These are phyloP conservation scores for Mionectes macconnelli DNA, from an alignment of 2,113 vertebrate species.

Conservation along the genomic window DNA sequence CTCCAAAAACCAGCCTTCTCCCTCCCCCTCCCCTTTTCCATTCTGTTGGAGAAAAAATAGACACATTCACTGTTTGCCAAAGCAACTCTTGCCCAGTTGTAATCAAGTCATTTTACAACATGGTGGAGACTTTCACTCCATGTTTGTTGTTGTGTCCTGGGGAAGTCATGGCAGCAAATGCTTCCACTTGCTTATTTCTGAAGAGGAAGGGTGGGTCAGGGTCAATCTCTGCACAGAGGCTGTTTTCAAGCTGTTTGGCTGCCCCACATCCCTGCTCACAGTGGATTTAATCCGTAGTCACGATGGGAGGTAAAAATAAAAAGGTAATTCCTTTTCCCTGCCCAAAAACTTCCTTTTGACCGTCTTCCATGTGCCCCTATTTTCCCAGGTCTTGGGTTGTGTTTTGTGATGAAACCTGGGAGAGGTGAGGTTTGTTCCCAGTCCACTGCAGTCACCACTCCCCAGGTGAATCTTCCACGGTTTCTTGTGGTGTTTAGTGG, in stretches of 20 bases:
- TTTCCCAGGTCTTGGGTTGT: background rate
- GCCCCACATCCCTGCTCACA: background rate
- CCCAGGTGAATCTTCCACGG: background rate
- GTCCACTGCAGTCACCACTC: background rate
- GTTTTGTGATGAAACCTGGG: background rate
- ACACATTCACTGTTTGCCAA: slow-evolving; percentile 28
- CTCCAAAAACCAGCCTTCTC: background rate
- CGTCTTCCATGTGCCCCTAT: background rate
- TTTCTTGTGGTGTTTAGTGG: background rate
- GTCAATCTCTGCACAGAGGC: background rate
- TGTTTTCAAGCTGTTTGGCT: background rate
- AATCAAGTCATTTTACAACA: slow-evolving; percentile 21
- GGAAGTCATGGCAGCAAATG: background rate
- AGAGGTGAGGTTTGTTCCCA: background rate
- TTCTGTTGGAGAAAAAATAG: slow-evolving; percentile 8
- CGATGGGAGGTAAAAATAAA: background rate
- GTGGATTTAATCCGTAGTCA: background rate
- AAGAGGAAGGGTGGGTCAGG: background rate
- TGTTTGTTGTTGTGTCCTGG: background rate
- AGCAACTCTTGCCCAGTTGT: slow-evolving; percentile 6
- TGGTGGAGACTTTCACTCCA: background rate
- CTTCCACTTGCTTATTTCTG: background rate
- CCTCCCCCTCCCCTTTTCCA: background rate
- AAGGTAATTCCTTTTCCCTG: background rate
- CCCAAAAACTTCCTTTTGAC: background rate